Conservation (phyloP, 2,888 invertebrate species). For the Phymatocera aterrima region DNA sequence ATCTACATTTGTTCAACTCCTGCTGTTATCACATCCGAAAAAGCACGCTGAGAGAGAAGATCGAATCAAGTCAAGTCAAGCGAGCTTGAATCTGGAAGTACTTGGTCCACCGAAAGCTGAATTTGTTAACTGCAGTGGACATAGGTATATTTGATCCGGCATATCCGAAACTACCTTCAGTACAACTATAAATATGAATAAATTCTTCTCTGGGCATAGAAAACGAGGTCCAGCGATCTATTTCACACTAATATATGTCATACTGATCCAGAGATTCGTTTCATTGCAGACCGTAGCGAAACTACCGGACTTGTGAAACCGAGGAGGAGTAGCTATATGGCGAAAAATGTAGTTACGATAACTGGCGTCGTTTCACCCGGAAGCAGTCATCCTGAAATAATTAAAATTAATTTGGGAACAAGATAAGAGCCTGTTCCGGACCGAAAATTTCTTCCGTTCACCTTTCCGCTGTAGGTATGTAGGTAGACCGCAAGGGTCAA, state of each 20-base stretch:
- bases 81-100: too few relatives aligned
- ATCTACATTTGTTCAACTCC: background rate
- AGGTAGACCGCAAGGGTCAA: background rate
- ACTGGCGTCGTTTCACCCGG: background rate
- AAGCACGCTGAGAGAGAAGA: too few relatives aligned
- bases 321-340: too few relatives aligned
- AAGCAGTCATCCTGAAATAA: background rate
- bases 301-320: constrained; percentile 2
- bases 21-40: background rate
- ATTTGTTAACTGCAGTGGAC: too few relatives aligned
- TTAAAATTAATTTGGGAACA: background rate
- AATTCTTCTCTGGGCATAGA: background rate
- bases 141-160: too few relatives aligned
- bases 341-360: too few relatives aligned
- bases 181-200: too few relatives aligned
- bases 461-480: too few relatives aligned
- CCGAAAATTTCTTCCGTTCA: constrained; percentile 15
- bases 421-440: background rate
- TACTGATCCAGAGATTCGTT: constrained; percentile 30
- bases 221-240: constrained; percentile 19
- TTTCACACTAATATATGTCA: constrained; percentile 9
- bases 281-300: constrained; percentile 11
- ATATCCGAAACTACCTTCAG: too few relatives aligned
- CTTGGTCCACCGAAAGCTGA: too few relatives aligned
- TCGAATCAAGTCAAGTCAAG: too few relatives aligned